Base-by-base conservation (phyloP, 2,113 vertebrate species). In the Podarcis cretensis region DNA sequence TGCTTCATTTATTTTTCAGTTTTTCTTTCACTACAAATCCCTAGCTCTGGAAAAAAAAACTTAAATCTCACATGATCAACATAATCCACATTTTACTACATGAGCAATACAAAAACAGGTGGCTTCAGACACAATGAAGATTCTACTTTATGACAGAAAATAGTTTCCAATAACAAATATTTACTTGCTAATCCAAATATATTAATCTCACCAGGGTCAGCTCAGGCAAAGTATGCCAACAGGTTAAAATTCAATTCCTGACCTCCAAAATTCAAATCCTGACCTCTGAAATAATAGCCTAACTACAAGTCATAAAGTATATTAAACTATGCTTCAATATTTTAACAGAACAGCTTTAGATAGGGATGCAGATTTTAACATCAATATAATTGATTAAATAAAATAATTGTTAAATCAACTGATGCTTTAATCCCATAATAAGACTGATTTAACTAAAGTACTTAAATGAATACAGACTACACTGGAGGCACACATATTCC, bases 161-260 rank as follows among this genome's bases (percentile, higher is more conserved):
- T 14, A 35, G 35, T 90, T 91, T 74, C 66, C 73, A 90, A 85
- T 88, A 63, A 85, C 35, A 75, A 87, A 89, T 0, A 14, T 84
- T 84, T 25, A 92, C 35, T 8, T 90, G 30, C 35, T 91, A 84
- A 83, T 88, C 79, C 86, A 57, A 87, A 48, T 57, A 92, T 78
- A 20, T 87, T 92, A 90, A 90, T 59, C 37, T 40, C 20, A 77
- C 10, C 87, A 43, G 35, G 88, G 69, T 89, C 84, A 93, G 27
- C 69, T 89, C 71, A 89, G 85, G 90, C 73, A 1, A 94, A 89
- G 88, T 90, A 90, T 0, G 7, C 20, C 89, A 93, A 91, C 18
- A 88, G 78, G 66, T 90, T 63, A 90, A 89, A 90, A 86, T 68
- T 35, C 30, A 75, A n/a, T 57, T 40, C 8, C 30, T 87, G 68